These are phyloP conservation scores for Phortica okadai DNA, from an alignment of 2,888 invertebrate genomes.

Conservation along the genomic window DNA sequence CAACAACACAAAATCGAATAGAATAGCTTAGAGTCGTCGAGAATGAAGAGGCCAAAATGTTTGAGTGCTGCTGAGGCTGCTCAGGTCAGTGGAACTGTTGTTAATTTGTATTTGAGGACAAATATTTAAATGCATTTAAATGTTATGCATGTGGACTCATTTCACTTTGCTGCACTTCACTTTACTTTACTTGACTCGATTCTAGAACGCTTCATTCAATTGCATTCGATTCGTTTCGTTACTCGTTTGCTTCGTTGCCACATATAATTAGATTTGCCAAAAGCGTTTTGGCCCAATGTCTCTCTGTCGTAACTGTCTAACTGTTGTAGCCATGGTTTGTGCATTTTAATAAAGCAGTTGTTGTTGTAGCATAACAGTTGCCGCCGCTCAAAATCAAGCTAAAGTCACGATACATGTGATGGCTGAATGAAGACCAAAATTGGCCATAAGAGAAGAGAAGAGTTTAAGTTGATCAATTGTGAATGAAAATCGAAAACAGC, in stretches of 20 bases:
- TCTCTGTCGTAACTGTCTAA: neutral
- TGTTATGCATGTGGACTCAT: constrained; percentile 16
- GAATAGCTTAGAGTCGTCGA: neutral
- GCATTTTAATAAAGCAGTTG: constrained; percentile 14
- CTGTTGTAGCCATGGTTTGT: neutral
- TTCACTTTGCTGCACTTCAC: neutral
- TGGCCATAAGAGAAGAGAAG: neutral
- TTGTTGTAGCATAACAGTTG: neutral
- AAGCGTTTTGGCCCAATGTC: neutral
- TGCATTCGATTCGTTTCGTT: neutral
- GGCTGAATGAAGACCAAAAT: neutral
- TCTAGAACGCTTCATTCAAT: too few species aligned
- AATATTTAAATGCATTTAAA: constrained; percentile 15
- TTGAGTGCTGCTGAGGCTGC: neutral
- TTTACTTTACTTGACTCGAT: too few species aligned
- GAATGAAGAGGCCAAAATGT: neutral
- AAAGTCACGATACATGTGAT: constrained; percentile 15
- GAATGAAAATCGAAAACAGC: constrained; percentile 69
- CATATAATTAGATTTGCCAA: constrained; percentile 20
- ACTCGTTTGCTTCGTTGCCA: neutral
- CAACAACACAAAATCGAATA: neutral
- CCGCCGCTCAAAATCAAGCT: constrained; percentile 8
- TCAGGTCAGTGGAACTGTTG: constrained; percentile 11
- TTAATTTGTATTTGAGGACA: constrained; percentile 21
- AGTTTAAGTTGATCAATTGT: constrained; percentile 39